A percentile compares a stretch with the other conserved stretches of the same genome.
Evolutionary conservation across 2,888 invertebrate genomes (phyloP).

Genomic region (Melipona bicolor): DNA sequence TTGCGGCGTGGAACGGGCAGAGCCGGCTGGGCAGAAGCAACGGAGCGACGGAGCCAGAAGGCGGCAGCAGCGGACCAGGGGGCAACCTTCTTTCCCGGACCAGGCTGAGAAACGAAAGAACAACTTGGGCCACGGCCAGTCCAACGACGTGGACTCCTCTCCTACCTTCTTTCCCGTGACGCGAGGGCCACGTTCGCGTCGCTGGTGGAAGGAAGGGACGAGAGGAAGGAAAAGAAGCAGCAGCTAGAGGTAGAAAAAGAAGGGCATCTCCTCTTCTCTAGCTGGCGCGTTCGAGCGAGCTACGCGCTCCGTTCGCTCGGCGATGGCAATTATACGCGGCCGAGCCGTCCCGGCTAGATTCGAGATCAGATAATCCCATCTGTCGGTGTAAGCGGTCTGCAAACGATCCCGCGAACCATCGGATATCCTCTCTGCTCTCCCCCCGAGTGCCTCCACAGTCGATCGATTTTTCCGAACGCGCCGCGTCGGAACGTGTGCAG

Average conservation of each 20-base stretch:
- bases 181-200: constrained; percentile 31
- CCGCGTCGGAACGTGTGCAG: constrained; percentile 42
- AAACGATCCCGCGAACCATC: constrained; percentile 81
- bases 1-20: constrained; percentile 59
- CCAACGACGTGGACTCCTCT: too few species aligned
- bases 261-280: constrained; percentile 43
- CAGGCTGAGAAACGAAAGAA: constrained; percentile 40
- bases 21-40: constrained; percentile 47
- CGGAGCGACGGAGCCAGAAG: constrained; percentile 33
- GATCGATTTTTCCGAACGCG: constrained; percentile 65
- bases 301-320: constrained; percentile 67
- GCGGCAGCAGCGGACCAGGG: constrained; percentile 14
- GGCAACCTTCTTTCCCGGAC: background rate
- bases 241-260: constrained; percentile 56
- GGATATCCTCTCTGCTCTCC: constrained; percentile 62
- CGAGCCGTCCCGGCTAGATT: constrained; percentile 81
- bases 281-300: constrained; percentile 57
- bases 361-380: constrained; percentile 82
- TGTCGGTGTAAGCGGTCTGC: constrained; percentile 81
- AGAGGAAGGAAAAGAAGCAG: constrained; percentile 31
- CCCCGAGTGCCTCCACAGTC: constrained; percentile 21
- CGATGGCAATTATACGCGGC: constrained; percentile 82
- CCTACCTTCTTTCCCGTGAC: too few species aligned
- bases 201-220: constrained; percentile 33
- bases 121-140: constrained; percentile 24